phyloP scores from a whole-genome alignment of 2,797 vertebrate species.

The Geotrypetes seraphini region DNA sequence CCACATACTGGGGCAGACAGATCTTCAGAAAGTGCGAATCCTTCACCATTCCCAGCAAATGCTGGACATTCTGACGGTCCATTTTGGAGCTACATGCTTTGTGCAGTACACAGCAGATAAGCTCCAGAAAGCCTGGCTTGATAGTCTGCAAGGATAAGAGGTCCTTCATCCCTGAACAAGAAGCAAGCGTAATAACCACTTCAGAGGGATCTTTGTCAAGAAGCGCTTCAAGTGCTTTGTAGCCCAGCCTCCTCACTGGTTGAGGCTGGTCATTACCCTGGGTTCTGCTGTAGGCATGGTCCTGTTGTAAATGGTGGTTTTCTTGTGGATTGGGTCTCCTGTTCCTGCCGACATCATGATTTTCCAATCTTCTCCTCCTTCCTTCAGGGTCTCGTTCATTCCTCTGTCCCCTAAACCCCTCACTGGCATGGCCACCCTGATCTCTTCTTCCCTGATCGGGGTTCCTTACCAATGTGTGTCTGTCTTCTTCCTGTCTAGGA shows the following conservation, averaged over 20 bases:
- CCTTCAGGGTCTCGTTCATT: slow-evolving; percentile 13
- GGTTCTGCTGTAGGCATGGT: not conserved
- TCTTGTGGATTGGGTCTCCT: slow-evolving; percentile 6
- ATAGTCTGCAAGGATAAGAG: slow-evolving; percentile 53
- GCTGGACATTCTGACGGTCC: slow-evolving; percentile 62
- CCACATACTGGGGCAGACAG: slow-evolving; percentile 65
- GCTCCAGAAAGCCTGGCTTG: slow-evolving; percentile 58
- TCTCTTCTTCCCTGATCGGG: slow-evolving; percentile 24
- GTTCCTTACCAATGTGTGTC: slow-evolving; percentile 7
- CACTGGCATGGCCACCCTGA: slow-evolving; percentile 10
- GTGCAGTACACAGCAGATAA: slow-evolving; percentile 67
- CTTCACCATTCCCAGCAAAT: slow-evolving; percentile 66
- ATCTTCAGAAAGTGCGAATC: slow-evolving; percentile 70
- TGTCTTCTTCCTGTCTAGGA: slow-evolving; percentile 21
- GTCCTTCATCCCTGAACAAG: slow-evolving; percentile 42
- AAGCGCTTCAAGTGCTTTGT: slow-evolving; percentile 63
- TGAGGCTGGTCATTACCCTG: slow-evolving; percentile 20
- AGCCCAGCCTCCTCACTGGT: slow-evolving; percentile 49
- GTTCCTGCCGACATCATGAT: slow-evolving; percentile 23
- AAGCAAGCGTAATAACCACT: slow-evolving; percentile 71
- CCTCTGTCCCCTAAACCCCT: slow-evolving; percentile 17
- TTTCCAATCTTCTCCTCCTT: slow-evolving; percentile 15
- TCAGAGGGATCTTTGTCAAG: slow-evolving; percentile 65
- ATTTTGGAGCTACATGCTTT: slow-evolving; percentile 66
- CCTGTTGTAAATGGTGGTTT: slow-evolving; percentile 8